Evolutionary conservation across 2,113 vertebrate species (phyloP).

Genomic region (Prietella phreatophila): DNA sequence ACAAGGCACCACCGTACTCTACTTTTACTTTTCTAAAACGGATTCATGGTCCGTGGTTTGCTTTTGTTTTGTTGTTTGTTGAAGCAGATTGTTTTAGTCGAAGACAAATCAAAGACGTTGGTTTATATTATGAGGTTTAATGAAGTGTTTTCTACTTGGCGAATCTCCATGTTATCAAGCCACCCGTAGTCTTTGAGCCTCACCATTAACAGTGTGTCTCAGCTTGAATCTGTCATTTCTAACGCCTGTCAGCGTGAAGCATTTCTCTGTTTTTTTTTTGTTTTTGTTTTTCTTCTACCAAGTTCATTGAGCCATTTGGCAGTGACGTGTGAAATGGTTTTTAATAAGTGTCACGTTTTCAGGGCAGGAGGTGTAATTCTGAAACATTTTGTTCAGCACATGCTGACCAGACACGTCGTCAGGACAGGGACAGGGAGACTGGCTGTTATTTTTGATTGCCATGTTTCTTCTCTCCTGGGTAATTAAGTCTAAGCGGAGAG

Average conservation of each 20-base stretch:
- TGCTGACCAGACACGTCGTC: conserved; percentile 50
- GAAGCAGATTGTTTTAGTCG: not conserved
- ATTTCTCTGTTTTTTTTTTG: conserved; percentile 38
- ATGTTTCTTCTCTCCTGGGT: conserved; percentile 62
- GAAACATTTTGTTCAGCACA: conserved; percentile 49
- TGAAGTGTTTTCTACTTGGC: not conserved
- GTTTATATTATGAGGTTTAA: not conserved
- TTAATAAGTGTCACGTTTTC: conserved; percentile 37
- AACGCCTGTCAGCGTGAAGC: conserved; percentile 11
- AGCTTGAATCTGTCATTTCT: conserved; percentile 27
- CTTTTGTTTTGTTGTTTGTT: not conserved
- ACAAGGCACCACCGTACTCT: not conserved
- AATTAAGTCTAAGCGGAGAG: conserved; percentile 70
- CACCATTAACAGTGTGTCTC: conserved; percentile 11
- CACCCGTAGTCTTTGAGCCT: conserved; percentile 7
- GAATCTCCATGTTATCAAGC: conserved; percentile 8
- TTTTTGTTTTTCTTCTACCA: too few species aligned
- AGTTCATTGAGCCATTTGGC: conserved; percentile 41
- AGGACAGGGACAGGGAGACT: conserved; percentile 67
- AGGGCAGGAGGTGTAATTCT: conserved; percentile 46
- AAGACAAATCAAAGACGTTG: not conserved
- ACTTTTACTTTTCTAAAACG: not conserved
- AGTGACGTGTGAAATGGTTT: conserved; percentile 34
- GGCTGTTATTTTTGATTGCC: conserved; percentile 63
- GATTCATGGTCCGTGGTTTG: not conserved